phyloP scores from a whole-genome alignment of 2,797 vertebrate genomes.

The Gephyroberyx darwinii region DNA sequence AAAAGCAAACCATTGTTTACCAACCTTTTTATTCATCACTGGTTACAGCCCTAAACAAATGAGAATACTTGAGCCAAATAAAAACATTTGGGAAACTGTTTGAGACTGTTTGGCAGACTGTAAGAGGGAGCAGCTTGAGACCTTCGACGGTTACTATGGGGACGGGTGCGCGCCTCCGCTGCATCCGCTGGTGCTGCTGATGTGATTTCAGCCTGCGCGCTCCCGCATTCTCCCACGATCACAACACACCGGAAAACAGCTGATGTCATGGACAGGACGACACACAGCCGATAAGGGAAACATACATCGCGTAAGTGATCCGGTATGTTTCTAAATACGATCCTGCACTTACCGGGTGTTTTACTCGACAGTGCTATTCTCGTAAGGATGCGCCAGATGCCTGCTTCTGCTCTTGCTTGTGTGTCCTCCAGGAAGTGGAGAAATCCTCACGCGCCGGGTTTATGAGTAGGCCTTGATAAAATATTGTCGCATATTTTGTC shows the following conservation, averaged over 20 bases:
- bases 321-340: conserved; percentile 27
- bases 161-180: conserved; percentile 72
- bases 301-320: conserved; percentile 73
- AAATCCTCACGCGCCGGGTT: conserved; percentile 38
- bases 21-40: too few relatives aligned
- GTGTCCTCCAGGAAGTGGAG: conserved; percentile 75
- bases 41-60: too few relatives aligned
- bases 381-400: conserved; percentile 40
- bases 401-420: conserved; percentile 57
- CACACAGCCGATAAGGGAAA: conserved; percentile 56
- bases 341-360: background rate
- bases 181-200: conserved; percentile 68
- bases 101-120: background rate
- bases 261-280: conserved; percentile 71
- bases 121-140: conserved; percentile 32
- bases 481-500: conserved; percentile 21
- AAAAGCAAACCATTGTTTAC: too few relatives aligned
- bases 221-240: conserved; percentile 59
- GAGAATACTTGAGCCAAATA: background rate
- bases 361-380: background rate
- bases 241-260: conserved; percentile 66
- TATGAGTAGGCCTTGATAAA: conserved; percentile 65
- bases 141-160: conserved; percentile 60
- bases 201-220: conserved; percentile 76
- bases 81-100: background rate